Evolutionary conservation across 2,797 vertebrate genomes (phyloP).

Genomic region (Labroides dimidiatus): DNA sequence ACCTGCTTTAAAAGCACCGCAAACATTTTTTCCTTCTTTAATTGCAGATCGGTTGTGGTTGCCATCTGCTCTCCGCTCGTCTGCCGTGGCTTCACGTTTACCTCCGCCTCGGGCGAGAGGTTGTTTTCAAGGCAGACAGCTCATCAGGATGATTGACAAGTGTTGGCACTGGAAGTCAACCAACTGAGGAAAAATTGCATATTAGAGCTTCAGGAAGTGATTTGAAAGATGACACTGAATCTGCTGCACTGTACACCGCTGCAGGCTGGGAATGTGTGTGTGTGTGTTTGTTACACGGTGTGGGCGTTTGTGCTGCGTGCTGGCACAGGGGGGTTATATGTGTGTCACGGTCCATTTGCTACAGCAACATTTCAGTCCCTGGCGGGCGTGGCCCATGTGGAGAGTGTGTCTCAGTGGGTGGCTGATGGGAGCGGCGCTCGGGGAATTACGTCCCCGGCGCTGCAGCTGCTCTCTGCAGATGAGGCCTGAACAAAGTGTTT

Average conservation of each 20-base stretch:
- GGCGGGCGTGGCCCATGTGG: slow-evolving; percentile 54
- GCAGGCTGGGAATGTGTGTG: slow-evolving; percentile 12
- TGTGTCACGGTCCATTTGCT: slow-evolving; percentile 45
- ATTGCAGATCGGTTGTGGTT: slow-evolving; percentile 20
- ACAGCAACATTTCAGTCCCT: slow-evolving; percentile 26
- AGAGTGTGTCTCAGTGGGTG: slow-evolving; percentile 64
- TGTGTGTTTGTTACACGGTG: slow-evolving; percentile 6
- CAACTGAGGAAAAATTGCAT: slow-evolving; percentile 40
- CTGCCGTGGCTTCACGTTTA: slow-evolving; percentile 18
- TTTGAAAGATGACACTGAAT: slow-evolving; percentile 47
- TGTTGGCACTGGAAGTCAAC: slow-evolving; percentile 29
- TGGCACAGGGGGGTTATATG: slow-evolving; percentile 22
- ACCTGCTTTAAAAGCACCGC: slow-evolving; percentile 17
- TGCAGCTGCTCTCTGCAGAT: slow-evolving; percentile 70
- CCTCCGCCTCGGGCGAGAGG: slow-evolving; percentile 35
- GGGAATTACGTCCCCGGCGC: slow-evolving; percentile 54
- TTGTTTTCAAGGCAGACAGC: slow-evolving; percentile 50
- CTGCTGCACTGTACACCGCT: slow-evolving; percentile 8
- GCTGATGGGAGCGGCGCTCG: slow-evolving; percentile 61
- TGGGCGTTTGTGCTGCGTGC: slow-evolving; percentile 30
- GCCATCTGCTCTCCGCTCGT: slow-evolving; percentile 43
- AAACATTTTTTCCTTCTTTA: slow-evolving; percentile 26
- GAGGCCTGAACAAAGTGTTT: slow-evolving; percentile 33
- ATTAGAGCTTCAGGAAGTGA: slow-evolving; percentile 53
- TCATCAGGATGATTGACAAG: slow-evolving; percentile 68